A percentile compares a stretch with the other conserved stretches of the same genome.
These are phyloP conservation scores for Conus ventricosus DNA, from an alignment of 1,140 invertebrate species.

Conservation along the genomic window DNA sequence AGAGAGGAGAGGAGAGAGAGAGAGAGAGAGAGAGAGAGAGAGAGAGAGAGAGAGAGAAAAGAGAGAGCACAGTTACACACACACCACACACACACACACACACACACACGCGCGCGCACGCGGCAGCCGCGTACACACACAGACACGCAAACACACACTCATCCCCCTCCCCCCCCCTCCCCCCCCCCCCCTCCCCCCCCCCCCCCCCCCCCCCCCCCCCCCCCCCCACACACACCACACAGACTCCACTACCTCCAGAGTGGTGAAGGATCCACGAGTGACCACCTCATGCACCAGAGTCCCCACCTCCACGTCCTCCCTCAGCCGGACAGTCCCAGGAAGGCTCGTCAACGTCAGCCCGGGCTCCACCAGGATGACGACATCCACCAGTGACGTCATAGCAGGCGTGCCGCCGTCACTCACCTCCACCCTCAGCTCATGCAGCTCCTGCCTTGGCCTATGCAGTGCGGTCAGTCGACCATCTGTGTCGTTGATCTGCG, in stretches of 20 bases:
- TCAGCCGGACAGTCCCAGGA: background rate
- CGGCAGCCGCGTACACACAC: too few relatives aligned
- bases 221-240: slow-evolving; percentile 8
- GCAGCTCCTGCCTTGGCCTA: background rate
- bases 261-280: background rate
- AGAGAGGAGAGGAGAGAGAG: too few relatives aligned
- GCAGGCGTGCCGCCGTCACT: background rate
- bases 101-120: too few relatives aligned
- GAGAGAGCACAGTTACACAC: background rate
- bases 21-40: too few relatives aligned
- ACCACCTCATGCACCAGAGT: background rate
- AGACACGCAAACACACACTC: too few relatives aligned
- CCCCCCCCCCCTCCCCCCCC: too few relatives aligned
- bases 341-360: background rate
- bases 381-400: slow-evolving; percentile 6
- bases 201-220: too few relatives aligned
- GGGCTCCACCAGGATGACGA: slow-evolving; percentile 14
- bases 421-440: background rate
- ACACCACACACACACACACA: slow-evolving; percentile 10
- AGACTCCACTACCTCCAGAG: background rate
- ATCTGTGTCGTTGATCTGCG: background rate
- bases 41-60: too few relatives aligned
- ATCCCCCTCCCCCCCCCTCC: too few relatives aligned
- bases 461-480: background rate
- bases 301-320: background rate